Percentiles rank a stretch among this genome's conserved stretches.
phyloP scores from a whole-genome alignment of 2,113 vertebrate species.

The Morone saxatilis region DNA sequence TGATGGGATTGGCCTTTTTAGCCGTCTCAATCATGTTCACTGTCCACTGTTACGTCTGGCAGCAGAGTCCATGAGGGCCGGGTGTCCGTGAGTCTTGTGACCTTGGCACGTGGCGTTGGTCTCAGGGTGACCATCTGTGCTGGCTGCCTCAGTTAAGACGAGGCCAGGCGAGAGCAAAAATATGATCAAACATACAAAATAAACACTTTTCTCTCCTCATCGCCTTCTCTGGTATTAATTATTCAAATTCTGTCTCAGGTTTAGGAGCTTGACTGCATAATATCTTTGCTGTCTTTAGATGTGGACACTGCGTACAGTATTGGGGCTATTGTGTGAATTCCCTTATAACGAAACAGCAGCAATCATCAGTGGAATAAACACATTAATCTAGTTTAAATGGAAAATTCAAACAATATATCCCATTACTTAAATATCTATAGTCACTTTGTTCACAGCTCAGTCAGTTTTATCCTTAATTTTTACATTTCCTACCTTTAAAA shows the following conservation, averaged over 20 bases:
- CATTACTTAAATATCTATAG: not conserved
- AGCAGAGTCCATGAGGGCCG: not conserved
- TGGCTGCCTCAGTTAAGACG: constrained; percentile 37
- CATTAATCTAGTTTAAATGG: no score
- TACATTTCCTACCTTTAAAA: no score
- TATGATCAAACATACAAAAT: constrained; percentile 22
- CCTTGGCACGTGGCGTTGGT: constrained; percentile 66
- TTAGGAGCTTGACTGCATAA: not conserved
- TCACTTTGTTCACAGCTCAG: not conserved
- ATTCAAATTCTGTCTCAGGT: not conserved
- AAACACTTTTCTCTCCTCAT: not conserved
- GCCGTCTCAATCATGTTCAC: constrained; percentile 16
- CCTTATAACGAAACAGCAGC: not conserved
- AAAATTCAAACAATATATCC: no score
- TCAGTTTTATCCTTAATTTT: not conserved
- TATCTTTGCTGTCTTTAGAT: not conserved
- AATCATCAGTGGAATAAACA: not conserved
- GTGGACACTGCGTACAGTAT: not conserved
- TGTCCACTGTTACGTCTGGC: constrained; percentile 40
- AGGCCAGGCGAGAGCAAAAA: constrained; percentile 30
- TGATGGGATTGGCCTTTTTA: not conserved
- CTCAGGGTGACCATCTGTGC: constrained; percentile 80
- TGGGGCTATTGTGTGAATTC: not conserved
- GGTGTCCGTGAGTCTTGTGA: constrained; percentile 43
- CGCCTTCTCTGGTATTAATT: not conserved